Conservation (phyloP, 2,888 invertebrate species). For the Acrobasis consociella region DNA sequence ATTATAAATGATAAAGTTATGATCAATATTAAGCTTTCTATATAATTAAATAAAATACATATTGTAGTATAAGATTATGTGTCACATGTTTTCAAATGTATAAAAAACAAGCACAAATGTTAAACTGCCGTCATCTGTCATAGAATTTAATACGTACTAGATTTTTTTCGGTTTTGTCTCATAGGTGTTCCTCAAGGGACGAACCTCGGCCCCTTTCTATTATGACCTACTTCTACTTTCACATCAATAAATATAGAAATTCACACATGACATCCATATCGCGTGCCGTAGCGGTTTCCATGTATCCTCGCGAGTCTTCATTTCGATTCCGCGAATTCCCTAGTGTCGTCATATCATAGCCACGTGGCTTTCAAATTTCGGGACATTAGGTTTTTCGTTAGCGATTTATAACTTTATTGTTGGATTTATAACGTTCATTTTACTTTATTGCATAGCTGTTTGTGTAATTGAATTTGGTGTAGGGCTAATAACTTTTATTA, state of each 20-base stretch:
- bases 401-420: slow-evolving; percentile 4
- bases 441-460: not conserved
- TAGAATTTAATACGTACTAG: not conserved
- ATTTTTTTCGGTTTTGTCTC: not conserved
- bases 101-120: not conserved
- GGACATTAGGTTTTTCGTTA: slow-evolving; percentile 4
- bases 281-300: slow-evolving; percentile 37
- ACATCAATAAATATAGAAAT: slow-evolving; percentile 22
- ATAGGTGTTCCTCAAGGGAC: slow-evolving; percentile 18
- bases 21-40: not conserved
- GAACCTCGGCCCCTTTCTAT: slow-evolving; percentile 12
- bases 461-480: slow-evolving; percentile 3
- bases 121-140: not conserved
- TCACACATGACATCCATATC: slow-evolving; percentile 30
- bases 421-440: slow-evolving; percentile 18
- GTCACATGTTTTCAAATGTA: not conserved
- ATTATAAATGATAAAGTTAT: not conserved
- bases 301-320: slow-evolving; percentile 40
- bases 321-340: slow-evolving; percentile 38
- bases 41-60: not conserved
- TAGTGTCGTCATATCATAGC: slow-evolving; percentile 28
- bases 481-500: slow-evolving; percentile 2
- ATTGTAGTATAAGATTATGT: not conserved
- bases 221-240: slow-evolving; percentile 22
- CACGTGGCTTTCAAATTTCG: slow-evolving; percentile 32